These are phyloP conservation scores for Apotomis betuletana DNA, from an alignment of 2,888 invertebrate species.

Conservation along the genomic window DNA sequence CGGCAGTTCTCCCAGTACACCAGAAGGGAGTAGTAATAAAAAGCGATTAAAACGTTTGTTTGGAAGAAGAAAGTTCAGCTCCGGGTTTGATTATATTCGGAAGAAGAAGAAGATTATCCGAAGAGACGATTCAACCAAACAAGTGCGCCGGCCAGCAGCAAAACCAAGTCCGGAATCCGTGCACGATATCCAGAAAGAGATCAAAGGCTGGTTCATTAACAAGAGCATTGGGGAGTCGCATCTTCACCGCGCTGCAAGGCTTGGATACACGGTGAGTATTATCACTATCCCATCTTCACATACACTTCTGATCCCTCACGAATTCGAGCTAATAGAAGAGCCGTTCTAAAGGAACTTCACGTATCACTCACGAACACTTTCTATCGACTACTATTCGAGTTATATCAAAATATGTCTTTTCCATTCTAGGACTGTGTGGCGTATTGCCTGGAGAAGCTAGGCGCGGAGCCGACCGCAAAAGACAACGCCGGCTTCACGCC, in stretches of 20 bases:
- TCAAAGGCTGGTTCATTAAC: conserved; percentile 95
- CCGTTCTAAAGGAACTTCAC: no score
- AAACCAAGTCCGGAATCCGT: conserved; percentile 86
- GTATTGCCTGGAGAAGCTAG: conserved; percentile 94
- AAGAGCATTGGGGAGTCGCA: conserved; percentile 97
- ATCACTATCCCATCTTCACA: not conserved
- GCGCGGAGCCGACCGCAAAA: conserved; percentile 91
- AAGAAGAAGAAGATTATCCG: conserved; percentile 91
- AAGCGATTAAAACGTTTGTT: conserved; percentile 85
- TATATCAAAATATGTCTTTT: conserved; percentile 27
- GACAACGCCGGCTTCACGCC: conserved; percentile 98
- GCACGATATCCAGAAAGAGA: conserved; percentile 92
- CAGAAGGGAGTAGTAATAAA: conserved; percentile 79
- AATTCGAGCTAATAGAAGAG: no score
- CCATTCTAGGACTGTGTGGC: conserved; percentile 91
- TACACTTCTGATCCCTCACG: no score
- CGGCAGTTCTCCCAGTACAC: conserved; percentile 57
- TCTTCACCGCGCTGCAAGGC: conserved; percentile 94
- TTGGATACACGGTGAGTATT: conserved; percentile 91
- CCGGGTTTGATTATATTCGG: conserved; percentile 94
- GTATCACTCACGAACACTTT: no score
- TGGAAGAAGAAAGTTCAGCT: conserved; percentile 89
- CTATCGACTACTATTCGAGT: no score
- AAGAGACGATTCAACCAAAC: conserved; percentile 78
- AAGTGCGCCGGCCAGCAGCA: conserved; percentile 76